Evolutionary conservation across 2,113 vertebrate genomes (phyloP).

Genomic region (Hippocampus guttulatus): DNA sequence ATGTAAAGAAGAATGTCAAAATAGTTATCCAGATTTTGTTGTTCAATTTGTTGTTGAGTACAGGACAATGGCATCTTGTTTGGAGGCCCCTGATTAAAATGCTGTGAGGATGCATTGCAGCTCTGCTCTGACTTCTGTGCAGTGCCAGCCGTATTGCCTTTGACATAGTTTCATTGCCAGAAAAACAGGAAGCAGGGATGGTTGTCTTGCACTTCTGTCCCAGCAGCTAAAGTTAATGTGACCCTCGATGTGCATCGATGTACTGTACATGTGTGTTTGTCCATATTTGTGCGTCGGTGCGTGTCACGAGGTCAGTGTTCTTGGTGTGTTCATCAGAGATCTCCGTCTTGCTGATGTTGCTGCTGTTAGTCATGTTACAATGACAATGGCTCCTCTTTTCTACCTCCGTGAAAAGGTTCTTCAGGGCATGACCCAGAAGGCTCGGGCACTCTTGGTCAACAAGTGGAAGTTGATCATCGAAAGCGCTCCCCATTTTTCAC

Average conservation of each 20-base stretch:
- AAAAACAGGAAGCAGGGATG: slow-evolving; percentile 71
- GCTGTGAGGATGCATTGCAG: slow-evolving; percentile 15
- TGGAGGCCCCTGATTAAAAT: background rate
- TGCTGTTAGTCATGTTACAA: slow-evolving; percentile 2
- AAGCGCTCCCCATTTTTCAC: slow-evolving; percentile 25
- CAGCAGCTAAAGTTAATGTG: slow-evolving; percentile 50
- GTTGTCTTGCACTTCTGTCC: slow-evolving; percentile 62
- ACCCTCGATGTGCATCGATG: slow-evolving; percentile 53
- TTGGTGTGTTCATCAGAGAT: background rate
- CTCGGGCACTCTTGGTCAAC: slow-evolving; percentile 34
- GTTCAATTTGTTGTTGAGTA: no score
- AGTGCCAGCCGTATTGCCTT: slow-evolving; percentile 53
- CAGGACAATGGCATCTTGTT: no score
- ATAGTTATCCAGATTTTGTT: no score
- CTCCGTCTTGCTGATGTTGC: background rate
- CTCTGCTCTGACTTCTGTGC: slow-evolving; percentile 36
- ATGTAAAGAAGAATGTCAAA: no score
- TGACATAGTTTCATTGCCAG: slow-evolving; percentile 67
- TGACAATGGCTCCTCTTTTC: slow-evolving; percentile 9
- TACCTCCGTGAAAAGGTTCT: slow-evolving; percentile 6
- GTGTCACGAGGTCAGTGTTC: slow-evolving; percentile 7
- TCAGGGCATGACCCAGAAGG: slow-evolving; percentile 22
- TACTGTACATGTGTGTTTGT: slow-evolving; percentile 16
- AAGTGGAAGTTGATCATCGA: slow-evolving; percentile 41
- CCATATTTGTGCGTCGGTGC: background rate